Base-by-base conservation (phyloP, 2,797 vertebrate species). In the Okamejei kenojei region DNA sequence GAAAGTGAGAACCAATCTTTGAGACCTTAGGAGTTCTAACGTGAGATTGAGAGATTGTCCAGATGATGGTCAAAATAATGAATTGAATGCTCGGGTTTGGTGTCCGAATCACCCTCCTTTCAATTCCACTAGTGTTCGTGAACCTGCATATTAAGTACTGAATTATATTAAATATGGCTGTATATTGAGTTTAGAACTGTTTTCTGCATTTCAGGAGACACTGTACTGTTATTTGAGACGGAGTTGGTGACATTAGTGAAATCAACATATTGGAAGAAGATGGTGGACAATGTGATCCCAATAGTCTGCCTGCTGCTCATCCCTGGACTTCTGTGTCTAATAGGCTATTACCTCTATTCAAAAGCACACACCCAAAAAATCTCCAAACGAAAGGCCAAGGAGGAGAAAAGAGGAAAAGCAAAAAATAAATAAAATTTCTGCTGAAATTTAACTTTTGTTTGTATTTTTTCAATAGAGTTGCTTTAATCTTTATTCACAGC, bases 291-390 rank as follows among this genome's bases (percentile, higher is more conserved):
- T 0, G 94, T 98, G 93, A 95, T 99, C 82, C 98, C 98, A 0
- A 94, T 98, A 35, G 93, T 98, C 84, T 98, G 98, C 95, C 94
- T 99, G 94, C 97, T 95, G 10, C 96, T 98, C 94, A 97, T 99
- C 93, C 98, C 98, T 1, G 97, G 97, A 0, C 95, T 99, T 93
- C 96, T 99, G 79, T 97, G 97, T 91, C 94, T 99, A 94, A 98
- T 99, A 93, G 98, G 98, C 6, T 97, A 97, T 94, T 98, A 99
- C 95, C 97, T 99, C 65, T 99, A 99, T 96, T 96, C 96, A 94
- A 99, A 99, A 95, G 97, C 98, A 94, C 97, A 93, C 21, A 94
- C 94, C 26, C 97, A 98, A 94, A 96, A 96, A 94, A 94, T 97
- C 1, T 96, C 96, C 96, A 99, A 98, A 96, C 99, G 98, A 96